Conservation (phyloP, 2,797 vertebrate species). For the Odontamblyopus lacepedii region DNA sequence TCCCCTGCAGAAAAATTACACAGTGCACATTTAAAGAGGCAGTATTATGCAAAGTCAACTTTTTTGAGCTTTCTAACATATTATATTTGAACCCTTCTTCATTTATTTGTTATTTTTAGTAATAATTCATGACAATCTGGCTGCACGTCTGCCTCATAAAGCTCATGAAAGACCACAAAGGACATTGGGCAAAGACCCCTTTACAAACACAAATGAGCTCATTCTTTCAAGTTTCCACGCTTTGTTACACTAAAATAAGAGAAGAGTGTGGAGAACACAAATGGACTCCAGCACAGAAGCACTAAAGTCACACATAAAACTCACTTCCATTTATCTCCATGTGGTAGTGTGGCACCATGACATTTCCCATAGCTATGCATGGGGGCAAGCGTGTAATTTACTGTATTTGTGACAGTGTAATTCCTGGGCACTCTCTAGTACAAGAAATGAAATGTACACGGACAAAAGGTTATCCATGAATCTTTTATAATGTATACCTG, state of each 20-base stretch:
- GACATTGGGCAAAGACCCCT: not conserved
- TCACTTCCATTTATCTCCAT: conserved; percentile 3
- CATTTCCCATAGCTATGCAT: conserved; percentile 3
- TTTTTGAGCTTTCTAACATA: no score
- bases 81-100: no score
- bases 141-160: not conserved
- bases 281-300: not conserved
- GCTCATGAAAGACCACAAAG: not conserved
- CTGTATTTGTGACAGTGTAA: not conserved
- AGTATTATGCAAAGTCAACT: no score
- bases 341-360: not conserved
- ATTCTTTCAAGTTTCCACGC: not conserved
- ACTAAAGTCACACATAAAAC: not conserved
- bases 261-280: not conserved
- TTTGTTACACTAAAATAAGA: not conserved
- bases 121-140: no score
- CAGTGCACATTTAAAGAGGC: no score
- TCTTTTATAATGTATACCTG: not conserved
- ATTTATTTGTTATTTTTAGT: no score
- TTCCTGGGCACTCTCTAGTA: not conserved
- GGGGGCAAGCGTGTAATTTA: conserved; percentile 2
- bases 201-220: not conserved
- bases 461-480: not conserved
- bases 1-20: no score
- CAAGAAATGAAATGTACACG: not conserved